Evolutionary conservation across 2,888 invertebrate species (phyloP), one percentile per base, ranked within the genome.

Genomic region (Volucella inflata): DNA sequence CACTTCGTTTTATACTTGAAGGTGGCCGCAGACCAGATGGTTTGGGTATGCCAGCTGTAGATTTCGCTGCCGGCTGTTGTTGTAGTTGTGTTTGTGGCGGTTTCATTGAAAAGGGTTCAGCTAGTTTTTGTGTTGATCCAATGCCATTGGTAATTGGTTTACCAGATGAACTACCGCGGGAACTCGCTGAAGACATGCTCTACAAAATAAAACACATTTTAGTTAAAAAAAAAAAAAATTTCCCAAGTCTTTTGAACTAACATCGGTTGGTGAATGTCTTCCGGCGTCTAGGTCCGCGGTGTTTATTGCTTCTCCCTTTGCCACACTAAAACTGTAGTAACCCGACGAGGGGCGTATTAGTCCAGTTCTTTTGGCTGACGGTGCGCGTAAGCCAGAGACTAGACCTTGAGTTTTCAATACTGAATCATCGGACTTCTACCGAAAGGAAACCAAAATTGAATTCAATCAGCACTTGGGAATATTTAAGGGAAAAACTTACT

Each of bases 111-210:
- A 51, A 60, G 40, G 76, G 10, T 44, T 85, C 85, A 10, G 62
- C n/a, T 2, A 53, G 12, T 44, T 21, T 21, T 2, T 78, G 70
- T 65, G 78, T 57, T 83, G 76, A 64, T 17, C 53, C 48, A 72
- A 71, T 79, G 62, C 87, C 87, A 38, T 87, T 87, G 12, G 80
- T 50, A 40, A 80, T 38, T 16, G 60, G 67, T 64, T 85, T 85
- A 38, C 85, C 85, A 3, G 44, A 76, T 42, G 64, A 76, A 88
- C 92, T 92, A 42, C 90, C 90, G 55, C 90, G 91, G 9, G 92
- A 92, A 12, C 91, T 91, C 42, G 90, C 90, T 12, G 92, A 91
- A 12, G 92, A 92, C 87, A 91, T 89, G 67, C 91, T 92, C 92
- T 92, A 79, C 0, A 87, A 87, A 2, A 9, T 38, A 70, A 57